Base-by-base conservation (phyloP, 2,797 vertebrate species). In the Cyclura pinguis region DNA sequence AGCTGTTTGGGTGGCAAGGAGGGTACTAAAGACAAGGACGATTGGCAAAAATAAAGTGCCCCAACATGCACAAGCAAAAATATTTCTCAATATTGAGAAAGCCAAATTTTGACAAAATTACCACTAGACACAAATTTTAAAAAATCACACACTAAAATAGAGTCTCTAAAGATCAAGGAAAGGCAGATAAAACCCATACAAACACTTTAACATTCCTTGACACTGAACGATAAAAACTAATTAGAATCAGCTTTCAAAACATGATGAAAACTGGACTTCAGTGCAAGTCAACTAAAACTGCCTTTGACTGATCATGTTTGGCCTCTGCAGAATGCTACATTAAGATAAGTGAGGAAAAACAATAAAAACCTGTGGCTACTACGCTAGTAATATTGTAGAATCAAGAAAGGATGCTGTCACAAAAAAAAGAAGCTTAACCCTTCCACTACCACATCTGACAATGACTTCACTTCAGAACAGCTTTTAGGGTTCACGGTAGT, bases 161-260 rank as follows among this genome's bases (percentile, higher is more conserved):
- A 7, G 24, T 59, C n/a, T 55, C 55, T 32, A 35, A 82, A 73
- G 14, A 67, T 87, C 24, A 57, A 81, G 16, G 92, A 93, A 96
- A 96, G 90, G 93, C 92, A 93, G 52, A 64, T 93, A 72, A 55
- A 86, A 94, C 85, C 72, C 14, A 55, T 93, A 80, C 4, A 42
- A 38, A 81, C 86, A 95, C 91, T 94, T 80, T 93, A 88, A 93
- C 94, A 93, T 94, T 38, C 85, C 29, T 32, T 77, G 77, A 87
- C 2, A 77, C 1, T 13, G 27, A 67, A 47, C 47, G 0, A 86
- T 86, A 12, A 24, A 59, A 14, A 16, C 3, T 84, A 69, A 12
- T 29, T 84, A 52, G 50, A 8, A 20, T 1, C 8, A 10, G 32
- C 42, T 32, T 27, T 6, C 32, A n/a, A 69, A 18, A 72, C 27